A percentile compares a stretch with the other conserved stretches of the same genome.
phyloP scores from a whole-genome alignment of 2,113 vertebrate species.

The Channa maculata region DNA sequence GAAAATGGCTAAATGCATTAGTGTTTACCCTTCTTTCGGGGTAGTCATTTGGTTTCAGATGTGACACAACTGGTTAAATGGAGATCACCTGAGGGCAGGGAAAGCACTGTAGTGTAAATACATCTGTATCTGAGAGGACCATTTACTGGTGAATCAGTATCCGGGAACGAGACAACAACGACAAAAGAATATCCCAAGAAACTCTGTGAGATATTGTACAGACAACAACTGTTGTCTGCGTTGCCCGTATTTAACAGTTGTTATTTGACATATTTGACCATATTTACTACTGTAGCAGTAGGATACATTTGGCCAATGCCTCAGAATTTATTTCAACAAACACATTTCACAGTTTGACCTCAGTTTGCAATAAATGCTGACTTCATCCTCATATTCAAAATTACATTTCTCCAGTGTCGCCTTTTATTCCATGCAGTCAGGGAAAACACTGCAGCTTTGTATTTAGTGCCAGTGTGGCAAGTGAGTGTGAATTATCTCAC shows the following conservation, averaged over 20 bases:
- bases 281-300: background rate
- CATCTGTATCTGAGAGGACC: too few relatives aligned
- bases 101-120: too few relatives aligned
- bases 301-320: background rate
- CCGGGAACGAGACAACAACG: too few relatives aligned
- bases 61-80: too few relatives aligned
- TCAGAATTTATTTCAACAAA: background rate
- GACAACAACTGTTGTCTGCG: too few relatives aligned
- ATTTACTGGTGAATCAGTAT: too few relatives aligned
- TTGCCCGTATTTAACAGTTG: background rate
- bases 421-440: constrained; percentile 47
- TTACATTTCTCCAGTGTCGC: constrained; percentile 30
- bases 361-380: constrained; percentile 21
- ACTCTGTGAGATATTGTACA: too few relatives aligned
- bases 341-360: constrained; percentile 2
- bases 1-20: too few relatives aligned
- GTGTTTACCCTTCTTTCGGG: too few relatives aligned
- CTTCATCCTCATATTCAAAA: constrained; percentile 28
- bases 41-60: too few relatives aligned
- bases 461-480: constrained; percentile 57
- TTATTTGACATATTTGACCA: background rate
- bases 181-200: too few relatives aligned
- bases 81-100: too few relatives aligned
- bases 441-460: constrained; percentile 55
- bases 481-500: constrained; percentile 69